Evolutionary conservation across 2,113 vertebrate genomes (phyloP), one percentile per base, ranked within the genome.

Genomic region (Corvus hawaiiensis): DNA sequence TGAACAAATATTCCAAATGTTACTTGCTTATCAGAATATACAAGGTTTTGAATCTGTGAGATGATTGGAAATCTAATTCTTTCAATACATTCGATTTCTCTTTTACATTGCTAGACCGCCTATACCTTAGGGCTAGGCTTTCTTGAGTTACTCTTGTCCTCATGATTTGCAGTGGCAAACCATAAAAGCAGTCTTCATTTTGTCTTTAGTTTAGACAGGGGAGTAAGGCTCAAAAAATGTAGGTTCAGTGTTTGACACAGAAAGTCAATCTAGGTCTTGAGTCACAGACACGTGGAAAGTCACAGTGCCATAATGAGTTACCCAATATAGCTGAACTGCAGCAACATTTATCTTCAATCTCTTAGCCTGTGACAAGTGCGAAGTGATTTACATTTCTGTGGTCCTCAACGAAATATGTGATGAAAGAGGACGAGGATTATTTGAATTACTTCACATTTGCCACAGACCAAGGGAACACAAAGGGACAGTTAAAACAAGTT

Each of bases 321-420:
- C 87, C 77, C 61, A 74, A 78, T 91, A 87, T 91, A 96, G 82
- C 87, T 85, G 82, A 82, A 91, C 66, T 75, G 62, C 66, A 82
- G 32, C 33, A 87, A 35, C 0, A 1, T 88, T 91, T 93, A 73
- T 94, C 95, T 88, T 68, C 79, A 72, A 16, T 93, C 95, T 91
- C 85, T 79, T 95, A 77, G 68, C 83, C 79, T 92, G 83, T 97
- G 95, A 92, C 94, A 96, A 93, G 78, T 93, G 85, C 4, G 85
- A 94, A 93, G 30, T 92, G 82, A 93, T 96, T 96, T 95, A 93
- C 75, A 93, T 95, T 85, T 93, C 78, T 90, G 37, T 66, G 28
- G 71, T 95, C 85, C 75, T 97, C 92, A 83, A 59, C 7, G 13
- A 94, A 92, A 93, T 91, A 73, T 51, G 67, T 54, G 62, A 69